Percentiles rank a stretch among this genome's conserved stretches.
These are phyloP conservation scores for Lineus longissimus DNA, from an alignment of 1,140 invertebrate genomes.

Conservation along the genomic window DNA sequence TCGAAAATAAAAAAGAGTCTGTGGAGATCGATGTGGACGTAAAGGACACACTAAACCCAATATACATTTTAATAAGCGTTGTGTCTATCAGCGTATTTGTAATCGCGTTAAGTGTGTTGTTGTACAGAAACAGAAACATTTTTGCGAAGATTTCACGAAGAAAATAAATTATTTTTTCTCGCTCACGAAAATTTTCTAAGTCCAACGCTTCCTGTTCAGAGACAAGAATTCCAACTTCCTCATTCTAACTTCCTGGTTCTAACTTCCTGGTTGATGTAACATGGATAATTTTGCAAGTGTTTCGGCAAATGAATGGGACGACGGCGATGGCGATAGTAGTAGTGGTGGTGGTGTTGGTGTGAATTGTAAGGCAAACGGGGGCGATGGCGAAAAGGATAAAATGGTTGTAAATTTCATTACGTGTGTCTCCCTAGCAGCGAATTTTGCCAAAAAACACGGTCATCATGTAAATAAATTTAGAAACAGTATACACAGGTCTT, in stretches of 20 bases:
- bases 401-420: conserved; percentile 5
- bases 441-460: conserved; percentile 6
- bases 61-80: background rate
- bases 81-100: background rate
- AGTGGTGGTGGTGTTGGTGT: no score
- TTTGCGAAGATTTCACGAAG: background rate
- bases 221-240: background rate
- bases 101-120: background rate
- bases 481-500: conserved; percentile 3
- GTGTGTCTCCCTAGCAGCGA: background rate
- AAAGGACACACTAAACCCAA: background rate
- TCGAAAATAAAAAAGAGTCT: background rate
- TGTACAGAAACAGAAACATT: background rate
- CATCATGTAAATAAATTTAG: conserved; percentile 6
- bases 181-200: background rate
- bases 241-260: no score
- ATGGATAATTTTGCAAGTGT: conserved; percentile 1
- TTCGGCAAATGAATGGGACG: background rate
- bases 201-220: background rate
- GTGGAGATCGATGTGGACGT: background rate
- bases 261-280: no score
- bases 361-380: background rate
- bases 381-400: background rate
- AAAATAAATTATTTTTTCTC: background rate
- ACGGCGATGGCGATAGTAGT: background rate